Conservation (phyloP, 2,113 vertebrate species). For the Amphilophus citrinellus region DNA sequence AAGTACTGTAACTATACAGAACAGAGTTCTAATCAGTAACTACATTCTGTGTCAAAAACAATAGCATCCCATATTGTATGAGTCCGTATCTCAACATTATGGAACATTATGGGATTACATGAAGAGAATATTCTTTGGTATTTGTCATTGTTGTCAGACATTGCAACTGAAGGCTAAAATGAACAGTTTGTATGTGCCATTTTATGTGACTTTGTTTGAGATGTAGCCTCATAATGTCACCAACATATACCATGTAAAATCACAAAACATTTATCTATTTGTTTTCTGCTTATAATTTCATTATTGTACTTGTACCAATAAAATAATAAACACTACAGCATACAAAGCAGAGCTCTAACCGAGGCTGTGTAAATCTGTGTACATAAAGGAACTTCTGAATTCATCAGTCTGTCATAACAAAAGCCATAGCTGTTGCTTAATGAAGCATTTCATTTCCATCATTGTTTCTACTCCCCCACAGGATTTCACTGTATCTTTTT, state of each 20-base stretch:
- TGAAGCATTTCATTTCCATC: slow-evolving; percentile 65
- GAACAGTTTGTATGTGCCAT: too few species aligned
- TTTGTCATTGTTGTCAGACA: too few species aligned
- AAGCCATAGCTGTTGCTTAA: slow-evolving; percentile 54
- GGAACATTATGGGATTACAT: too few species aligned
- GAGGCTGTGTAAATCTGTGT: background rate
- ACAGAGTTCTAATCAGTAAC: too few species aligned
- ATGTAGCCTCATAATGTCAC: background rate
- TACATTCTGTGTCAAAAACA: too few species aligned
- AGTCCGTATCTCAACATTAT: too few species aligned
- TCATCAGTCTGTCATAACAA: slow-evolving; percentile 46
- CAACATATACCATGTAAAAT: background rate
- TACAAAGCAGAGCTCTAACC: background rate
- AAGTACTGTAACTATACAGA: too few species aligned
- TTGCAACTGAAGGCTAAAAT: background rate
- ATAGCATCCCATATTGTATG: too few species aligned
- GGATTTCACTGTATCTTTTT: slow-evolving; percentile 58
- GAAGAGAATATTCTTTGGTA: too few species aligned
- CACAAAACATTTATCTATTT: background rate
- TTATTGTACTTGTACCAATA: background rate
- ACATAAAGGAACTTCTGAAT: slow-evolving; percentile 25
- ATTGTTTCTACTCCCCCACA: slow-evolving; percentile 37
- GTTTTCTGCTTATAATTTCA: background rate
- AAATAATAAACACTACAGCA: background rate
- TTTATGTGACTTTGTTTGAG: background rate